These are phyloP conservation scores for Athetis lepigone DNA, from an alignment of 2,888 invertebrate species.

Conservation along the genomic window DNA sequence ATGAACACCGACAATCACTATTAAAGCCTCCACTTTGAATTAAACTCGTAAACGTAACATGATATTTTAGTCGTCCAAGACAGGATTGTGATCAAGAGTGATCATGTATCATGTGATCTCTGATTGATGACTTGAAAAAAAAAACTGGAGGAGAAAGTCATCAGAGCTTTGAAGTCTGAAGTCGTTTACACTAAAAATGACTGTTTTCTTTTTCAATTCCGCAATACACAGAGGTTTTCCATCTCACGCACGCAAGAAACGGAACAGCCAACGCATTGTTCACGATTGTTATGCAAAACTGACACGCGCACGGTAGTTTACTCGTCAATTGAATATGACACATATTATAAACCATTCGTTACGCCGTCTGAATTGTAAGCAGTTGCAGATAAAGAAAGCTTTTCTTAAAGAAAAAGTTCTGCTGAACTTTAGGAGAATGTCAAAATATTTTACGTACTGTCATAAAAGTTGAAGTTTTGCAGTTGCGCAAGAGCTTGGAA, in stretches of 20 bases:
- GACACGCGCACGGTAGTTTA: constrained; percentile 75
- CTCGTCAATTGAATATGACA: constrained; percentile 76
- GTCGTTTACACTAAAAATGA: not conserved
- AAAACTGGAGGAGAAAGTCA: constrained; percentile 53
- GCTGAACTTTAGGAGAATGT: constrained; percentile 41
- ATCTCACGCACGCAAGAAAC: constrained; percentile 64
- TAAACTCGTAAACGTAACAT: constrained; percentile 31
- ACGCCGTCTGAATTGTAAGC: constrained; percentile 68
- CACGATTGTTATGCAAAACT: constrained; percentile 80
- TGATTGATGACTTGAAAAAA: constrained; percentile 56
- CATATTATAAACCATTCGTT: constrained; percentile 70
- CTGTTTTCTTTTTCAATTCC: constrained; percentile 52
- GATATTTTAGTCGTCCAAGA: constrained; percentile 27
- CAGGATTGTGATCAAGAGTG: constrained; percentile 22
- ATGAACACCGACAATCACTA: constrained; percentile 69
- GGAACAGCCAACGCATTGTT: constrained; percentile 72
- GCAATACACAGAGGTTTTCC: constrained; percentile 61
- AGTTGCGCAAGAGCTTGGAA: constrained; percentile 52
- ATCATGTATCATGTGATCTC: constrained; percentile 60
- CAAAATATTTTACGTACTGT: constrained; percentile 44
- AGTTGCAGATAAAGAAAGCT: constrained; percentile 61
- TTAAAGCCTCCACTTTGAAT: constrained; percentile 59
- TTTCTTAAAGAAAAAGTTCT: constrained; percentile 31
- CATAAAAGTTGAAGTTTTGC: constrained; percentile 36
- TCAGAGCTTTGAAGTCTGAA: not conserved